These are phyloP conservation scores for Escarpia spicata DNA, from an alignment of 2,888 invertebrate species.

Conservation along the genomic window DNA sequence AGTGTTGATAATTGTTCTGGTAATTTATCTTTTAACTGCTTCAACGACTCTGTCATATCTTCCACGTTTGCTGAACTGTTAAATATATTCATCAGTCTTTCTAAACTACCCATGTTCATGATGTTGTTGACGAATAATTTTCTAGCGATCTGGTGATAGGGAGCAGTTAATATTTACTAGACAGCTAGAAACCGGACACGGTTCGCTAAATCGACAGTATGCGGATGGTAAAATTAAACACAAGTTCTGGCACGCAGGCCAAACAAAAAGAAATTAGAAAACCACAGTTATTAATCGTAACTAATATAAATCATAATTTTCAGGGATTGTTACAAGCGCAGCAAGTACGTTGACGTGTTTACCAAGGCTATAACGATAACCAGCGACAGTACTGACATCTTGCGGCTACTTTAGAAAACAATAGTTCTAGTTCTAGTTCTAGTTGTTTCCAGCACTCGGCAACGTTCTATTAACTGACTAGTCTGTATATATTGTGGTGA, in stretches of 20 bases:
- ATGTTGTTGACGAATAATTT: neutral
- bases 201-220: neutral
- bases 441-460: no score
- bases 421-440: no score
- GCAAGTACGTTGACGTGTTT: neutral
- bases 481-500: no score
- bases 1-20: constrained; percentile 29
- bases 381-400: neutral
- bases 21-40: constrained; percentile 31
- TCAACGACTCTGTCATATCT: constrained; percentile 28
- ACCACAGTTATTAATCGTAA: neutral
- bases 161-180: neutral
- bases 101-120: neutral
- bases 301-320: neutral
- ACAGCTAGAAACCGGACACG: neutral
- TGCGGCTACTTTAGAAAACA: neutral
- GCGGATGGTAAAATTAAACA: neutral
- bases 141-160: neutral
- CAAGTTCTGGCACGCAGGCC: neutral
- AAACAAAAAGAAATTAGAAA: neutral
- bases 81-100: neutral
- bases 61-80: constrained; percentile 18
- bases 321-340: neutral
- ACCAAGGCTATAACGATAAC: neutral
- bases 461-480: no score